phyloP scores from a whole-genome alignment of 2,113 vertebrate genomes.

The Pseudolaguvia tuberculata region DNA sequence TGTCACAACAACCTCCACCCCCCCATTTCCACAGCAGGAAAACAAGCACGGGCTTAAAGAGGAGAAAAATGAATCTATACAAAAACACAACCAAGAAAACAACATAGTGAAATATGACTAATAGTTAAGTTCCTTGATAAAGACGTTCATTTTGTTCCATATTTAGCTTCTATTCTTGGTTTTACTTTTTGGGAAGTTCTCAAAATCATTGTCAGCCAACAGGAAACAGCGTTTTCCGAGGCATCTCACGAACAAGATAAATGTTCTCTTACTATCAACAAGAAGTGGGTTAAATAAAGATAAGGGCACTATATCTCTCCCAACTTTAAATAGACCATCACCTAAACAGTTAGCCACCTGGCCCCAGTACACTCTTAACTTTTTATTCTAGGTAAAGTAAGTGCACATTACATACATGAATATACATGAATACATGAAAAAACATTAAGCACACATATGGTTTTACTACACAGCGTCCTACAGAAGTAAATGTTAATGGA shows the following conservation, averaged over 20 bases:
- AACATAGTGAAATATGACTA: conserved; percentile 26
- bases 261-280: conserved; percentile 20
- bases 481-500: background rate
- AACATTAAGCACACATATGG: background rate
- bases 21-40: conserved; percentile 3
- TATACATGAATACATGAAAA: background rate
- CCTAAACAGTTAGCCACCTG: conserved; percentile 10
- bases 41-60: conserved; percentile 31
- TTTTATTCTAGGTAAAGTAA: background rate
- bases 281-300: conserved; percentile 5
- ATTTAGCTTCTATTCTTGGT: background rate
- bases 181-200: conserved; percentile 5
- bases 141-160: background rate
- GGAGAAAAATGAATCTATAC: conserved; percentile 46
- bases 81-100: conserved; percentile 9
- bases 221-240: conserved; percentile 33
- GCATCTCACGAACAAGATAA: conserved; percentile 7
- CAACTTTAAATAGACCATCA: conserved; percentile 27
- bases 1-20: background rate
- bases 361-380: background rate
- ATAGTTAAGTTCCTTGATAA: background rate
- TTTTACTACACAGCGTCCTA: background rate
- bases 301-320: background rate
- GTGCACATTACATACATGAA: too few relatives aligned
- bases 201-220: conserved; percentile 11